phyloP scores from a whole-genome alignment of 2,797 vertebrate genomes.

The Sebastes flavidus region DNA sequence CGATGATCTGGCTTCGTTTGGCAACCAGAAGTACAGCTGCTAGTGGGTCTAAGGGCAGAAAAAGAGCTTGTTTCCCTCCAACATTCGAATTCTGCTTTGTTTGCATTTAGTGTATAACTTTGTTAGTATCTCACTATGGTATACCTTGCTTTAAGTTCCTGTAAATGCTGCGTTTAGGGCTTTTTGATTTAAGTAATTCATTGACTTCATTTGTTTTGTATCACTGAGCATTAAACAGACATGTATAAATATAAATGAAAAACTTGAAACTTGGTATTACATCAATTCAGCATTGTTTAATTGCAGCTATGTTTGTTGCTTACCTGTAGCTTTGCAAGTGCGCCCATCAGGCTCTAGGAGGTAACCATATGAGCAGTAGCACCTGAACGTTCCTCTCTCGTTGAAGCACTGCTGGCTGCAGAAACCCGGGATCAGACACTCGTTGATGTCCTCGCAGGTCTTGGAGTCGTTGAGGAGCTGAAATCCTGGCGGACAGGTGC shows the following conservation, averaged over 20 bases:
- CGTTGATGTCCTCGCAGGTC: slow-evolving; percentile 81
- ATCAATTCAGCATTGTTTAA: neutral
- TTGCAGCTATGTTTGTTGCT: neutral
- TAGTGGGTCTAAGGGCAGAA: slow-evolving; percentile 73
- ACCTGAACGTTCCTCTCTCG: slow-evolving; percentile 80
- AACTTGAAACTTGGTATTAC: neutral
- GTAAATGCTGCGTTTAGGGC: neutral
- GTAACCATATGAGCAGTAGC: slow-evolving; percentile 80
- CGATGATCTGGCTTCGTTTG: slow-evolving; percentile 87
- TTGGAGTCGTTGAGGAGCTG: slow-evolving; percentile 81
- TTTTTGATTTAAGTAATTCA: neutral
- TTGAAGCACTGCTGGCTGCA: slow-evolving; percentile 84
- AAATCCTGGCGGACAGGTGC: slow-evolving; percentile 76
- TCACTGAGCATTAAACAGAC: neutral
- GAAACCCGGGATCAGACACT: slow-evolving; percentile 81
- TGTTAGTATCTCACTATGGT: neutral
- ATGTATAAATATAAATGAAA: neutral
- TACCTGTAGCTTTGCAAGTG: slow-evolving; percentile 79
- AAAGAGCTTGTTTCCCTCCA: neutral
- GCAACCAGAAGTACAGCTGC: slow-evolving; percentile 87
- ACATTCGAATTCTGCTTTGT: neutral
- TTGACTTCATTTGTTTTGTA: neutral
- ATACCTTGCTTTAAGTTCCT: neutral
- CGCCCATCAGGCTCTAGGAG: slow-evolving; percentile 75
- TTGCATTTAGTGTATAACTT: neutral